Conservation (phyloP, 2,888 invertebrate genomes). For the Caenorhabditis macrosperma region DNA sequence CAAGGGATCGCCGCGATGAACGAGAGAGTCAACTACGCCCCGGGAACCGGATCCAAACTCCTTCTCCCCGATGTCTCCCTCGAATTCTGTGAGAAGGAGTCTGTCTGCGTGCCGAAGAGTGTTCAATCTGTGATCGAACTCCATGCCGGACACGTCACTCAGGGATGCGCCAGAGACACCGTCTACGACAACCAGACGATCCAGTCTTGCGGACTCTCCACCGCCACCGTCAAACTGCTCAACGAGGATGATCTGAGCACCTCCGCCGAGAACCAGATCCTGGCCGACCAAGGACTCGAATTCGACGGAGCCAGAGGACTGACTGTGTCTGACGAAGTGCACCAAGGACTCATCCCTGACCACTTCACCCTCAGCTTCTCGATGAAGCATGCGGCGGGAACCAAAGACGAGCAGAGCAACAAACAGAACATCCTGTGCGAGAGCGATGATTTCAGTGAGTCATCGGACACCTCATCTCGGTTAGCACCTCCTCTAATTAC, state of each 20-base stretch:
- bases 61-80: constrained; percentile 82
- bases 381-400: constrained; percentile 91
- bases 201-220: constrained; percentile 59
- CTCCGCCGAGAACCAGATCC: constrained; percentile 50
- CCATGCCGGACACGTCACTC: constrained; percentile 91
- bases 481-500: constrained; percentile 66
- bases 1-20: constrained; percentile 63
- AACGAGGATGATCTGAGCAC: constrained; percentile 82
- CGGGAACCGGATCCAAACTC: constrained; percentile 88
- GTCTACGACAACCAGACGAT: constrained; percentile 83
- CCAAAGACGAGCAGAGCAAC: constrained; percentile 87
- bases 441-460: constrained; percentile 96
- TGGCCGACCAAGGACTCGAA: constrained; percentile 85
- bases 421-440: constrained; percentile 98
- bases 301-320: constrained; percentile 87
- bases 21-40: constrained; percentile 87
- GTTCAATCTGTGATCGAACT: constrained; percentile 84
- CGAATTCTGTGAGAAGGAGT: constrained; percentile 62
- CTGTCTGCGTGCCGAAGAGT: constrained; percentile 63
- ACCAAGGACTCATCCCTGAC: constrained; percentile 81
- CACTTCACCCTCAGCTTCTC: constrained; percentile 92
- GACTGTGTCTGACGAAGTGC: constrained; percentile 36
- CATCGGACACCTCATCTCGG: background rate
- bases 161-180: constrained; percentile 94
- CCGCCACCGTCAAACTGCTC: constrained; percentile 49